Base-by-base conservation (phyloP, 2,113 vertebrate species). In the Ageneiosus marmoratus region DNA sequence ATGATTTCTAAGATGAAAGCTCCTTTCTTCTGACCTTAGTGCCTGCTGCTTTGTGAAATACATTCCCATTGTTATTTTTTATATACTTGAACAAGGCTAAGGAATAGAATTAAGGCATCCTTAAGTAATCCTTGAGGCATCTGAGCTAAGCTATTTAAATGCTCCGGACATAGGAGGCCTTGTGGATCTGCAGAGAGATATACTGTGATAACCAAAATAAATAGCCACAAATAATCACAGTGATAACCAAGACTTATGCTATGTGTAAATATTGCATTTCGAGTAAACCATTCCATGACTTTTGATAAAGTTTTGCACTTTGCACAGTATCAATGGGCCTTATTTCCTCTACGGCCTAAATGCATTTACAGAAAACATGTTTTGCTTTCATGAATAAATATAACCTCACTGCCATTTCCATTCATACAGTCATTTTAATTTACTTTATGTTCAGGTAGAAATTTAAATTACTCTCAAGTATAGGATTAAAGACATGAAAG, bases 231-330 rank as follows among this genome's bases (percentile, higher is more conserved):
- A 41, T 41, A 48, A 60, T 63, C n/a, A 15, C 7, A 46, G 51
- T 60, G 73, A 77, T 55, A n/a, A 67, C 32, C 50, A 18, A 32
- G 76, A 27, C 44, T 51, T 56, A 58, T 20, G 41, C 5, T 76
- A 55, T 84, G 34, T 79, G 48, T 79, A 84, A 34, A 79, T 87
- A 56, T 74, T 55, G 24, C n/a, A 58, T 69, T 79, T 3, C 51
- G 51, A 34, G 18, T 51, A 58, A 78, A 34, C 29, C 18, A 67
- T 13, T 8, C 5, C 2, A 20, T 1, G 13, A 41, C 41, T 76
- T 65, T 32, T 46, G n/a, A 72, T 77, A 75, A 70, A 69, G 88
- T 89, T 89, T 89, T 89, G 88, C 86, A 86, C 32, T 87, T 89
- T 89, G 86, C 88, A 87, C 88, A 89, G 48, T 82, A 41, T 15